phyloP scores from a whole-genome alignment of 2,113 vertebrate species.

The Leucosticte australis region DNA sequence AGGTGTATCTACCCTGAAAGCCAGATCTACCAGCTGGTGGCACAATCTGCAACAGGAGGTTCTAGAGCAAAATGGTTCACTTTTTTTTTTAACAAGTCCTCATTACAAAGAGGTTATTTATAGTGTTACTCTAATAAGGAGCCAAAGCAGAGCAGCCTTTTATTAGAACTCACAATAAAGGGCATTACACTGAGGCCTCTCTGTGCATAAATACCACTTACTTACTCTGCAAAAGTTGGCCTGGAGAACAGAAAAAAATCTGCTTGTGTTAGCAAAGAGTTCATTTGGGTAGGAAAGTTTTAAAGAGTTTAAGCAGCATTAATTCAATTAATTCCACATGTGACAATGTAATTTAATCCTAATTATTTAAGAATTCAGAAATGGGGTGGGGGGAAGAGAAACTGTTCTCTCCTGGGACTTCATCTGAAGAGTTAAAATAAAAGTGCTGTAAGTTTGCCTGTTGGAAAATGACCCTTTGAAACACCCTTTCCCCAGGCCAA shows the following conservation, averaged over 20 bases:
- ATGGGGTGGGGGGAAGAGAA: accelerated
- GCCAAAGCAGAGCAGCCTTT: slow-evolving; percentile 52
- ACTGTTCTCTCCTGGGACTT: neutral
- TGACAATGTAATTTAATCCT: slow-evolving; percentile 31
- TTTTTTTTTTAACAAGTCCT: neutral
- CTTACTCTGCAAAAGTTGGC: slow-evolving; percentile 1
- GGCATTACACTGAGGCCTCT: neutral
- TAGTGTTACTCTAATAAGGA: slow-evolving; percentile 24
- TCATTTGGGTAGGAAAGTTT: slow-evolving; percentile 28
- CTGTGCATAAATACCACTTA: neutral
- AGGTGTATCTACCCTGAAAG: neutral
- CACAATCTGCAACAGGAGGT: slow-evolving; percentile 14
- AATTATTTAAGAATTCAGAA: slow-evolving; percentile 8
- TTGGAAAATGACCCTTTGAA: neutral
- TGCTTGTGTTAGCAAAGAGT: neutral
- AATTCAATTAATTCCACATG: slow-evolving; percentile 16
- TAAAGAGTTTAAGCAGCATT: slow-evolving; percentile 20
- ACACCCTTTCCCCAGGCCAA: neutral
- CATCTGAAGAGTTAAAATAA: neutral
- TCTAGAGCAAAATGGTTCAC: slow-evolving; percentile 2
- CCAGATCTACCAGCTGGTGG: slow-evolving; percentile 38
- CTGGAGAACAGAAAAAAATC: neutral
- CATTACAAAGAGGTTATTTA: slow-evolving; percentile 59
- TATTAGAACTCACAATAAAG: slow-evolving; percentile 9
- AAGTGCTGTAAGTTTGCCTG: neutral